Conservation (phyloP, 2,797 vertebrate genomes). For the Bovichtus variegatus region DNA sequence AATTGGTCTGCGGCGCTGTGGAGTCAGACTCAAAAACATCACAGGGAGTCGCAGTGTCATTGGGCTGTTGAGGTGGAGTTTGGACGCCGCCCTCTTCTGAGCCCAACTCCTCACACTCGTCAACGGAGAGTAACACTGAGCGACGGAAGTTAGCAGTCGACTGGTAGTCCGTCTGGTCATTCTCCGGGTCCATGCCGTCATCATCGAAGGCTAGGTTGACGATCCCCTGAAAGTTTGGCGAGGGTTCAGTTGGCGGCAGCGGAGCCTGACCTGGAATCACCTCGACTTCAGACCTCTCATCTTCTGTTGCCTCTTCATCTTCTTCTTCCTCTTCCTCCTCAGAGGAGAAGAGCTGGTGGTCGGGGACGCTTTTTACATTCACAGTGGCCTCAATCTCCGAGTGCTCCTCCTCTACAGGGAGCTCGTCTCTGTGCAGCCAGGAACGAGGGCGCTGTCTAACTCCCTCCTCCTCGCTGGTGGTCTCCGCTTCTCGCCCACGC, state of each 20-base stretch:
- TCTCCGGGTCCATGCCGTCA: conserved; percentile 90
- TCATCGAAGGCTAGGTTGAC: conserved; percentile 97
- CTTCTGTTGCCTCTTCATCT: conserved; percentile 95
- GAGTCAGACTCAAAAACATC: conserved; percentile 91
- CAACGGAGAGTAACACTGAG: conserved; percentile 95
- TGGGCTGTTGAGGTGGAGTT: conserved; percentile 76
- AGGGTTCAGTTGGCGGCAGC: conserved; percentile 73
- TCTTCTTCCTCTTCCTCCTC: conserved; percentile 95
- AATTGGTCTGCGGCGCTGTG: conserved; percentile 57
- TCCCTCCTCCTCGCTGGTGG: conserved; percentile 93
- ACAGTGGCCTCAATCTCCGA: conserved; percentile 81
- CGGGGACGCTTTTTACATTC: conserved; percentile 84
- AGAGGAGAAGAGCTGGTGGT: conserved; percentile 92
- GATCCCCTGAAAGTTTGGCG: conserved; percentile 92
- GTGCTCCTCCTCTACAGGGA: conserved; percentile 65
- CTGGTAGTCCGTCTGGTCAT: conserved; percentile 85
- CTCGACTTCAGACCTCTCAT: conserved; percentile 95
- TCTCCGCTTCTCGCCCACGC: conserved; percentile 87
- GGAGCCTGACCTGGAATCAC: conserved; percentile 84
- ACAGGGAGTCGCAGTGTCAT: conserved; percentile 80
- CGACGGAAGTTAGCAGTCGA: conserved; percentile 90
- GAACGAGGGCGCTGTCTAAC: conserved; percentile 85
- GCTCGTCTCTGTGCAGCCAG: conserved; percentile 87
- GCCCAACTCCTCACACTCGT: conserved; percentile 97
- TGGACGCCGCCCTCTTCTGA: conserved; percentile 92